Percentiles rank a stretch among this genome's conserved stretches.
These are phyloP conservation scores for Mionectes macconnelli DNA, from an alignment of 2,113 vertebrate genomes.

Conservation along the genomic window DNA sequence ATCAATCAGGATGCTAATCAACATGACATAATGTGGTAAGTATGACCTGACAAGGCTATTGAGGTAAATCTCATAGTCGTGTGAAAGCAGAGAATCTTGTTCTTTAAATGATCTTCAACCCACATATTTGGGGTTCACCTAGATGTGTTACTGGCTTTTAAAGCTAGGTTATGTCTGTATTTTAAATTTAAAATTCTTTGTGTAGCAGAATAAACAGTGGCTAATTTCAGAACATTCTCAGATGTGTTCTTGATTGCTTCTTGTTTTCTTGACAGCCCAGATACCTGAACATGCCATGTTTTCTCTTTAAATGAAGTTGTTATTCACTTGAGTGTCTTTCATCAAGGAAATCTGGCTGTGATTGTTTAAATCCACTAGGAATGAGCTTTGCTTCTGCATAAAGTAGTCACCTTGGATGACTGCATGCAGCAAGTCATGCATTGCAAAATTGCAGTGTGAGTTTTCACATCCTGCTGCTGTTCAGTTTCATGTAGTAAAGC, in stretches of 20 bases:
- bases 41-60: background rate
- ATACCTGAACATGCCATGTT: background rate
- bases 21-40: background rate
- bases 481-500: background rate
- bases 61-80: background rate
- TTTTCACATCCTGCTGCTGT: background rate
- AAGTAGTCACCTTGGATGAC: slow-evolving; percentile 35
- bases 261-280: background rate
- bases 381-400: slow-evolving; percentile 16
- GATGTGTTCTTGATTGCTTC: background rate
- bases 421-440: background rate
- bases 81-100: background rate
- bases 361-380: slow-evolving; percentile 39
- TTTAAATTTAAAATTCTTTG: background rate
- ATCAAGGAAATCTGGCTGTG: background rate
- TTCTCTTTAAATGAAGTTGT: background rate
- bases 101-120: background rate
- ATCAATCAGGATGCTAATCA: slow-evolving; percentile 12
- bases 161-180: background rate
- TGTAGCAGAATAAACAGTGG: background rate
- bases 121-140: background rate
- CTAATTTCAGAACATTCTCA: background rate
- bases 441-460: background rate
- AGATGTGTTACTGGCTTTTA: background rate
- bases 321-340: background rate